Evolutionary conservation across 2,888 invertebrate genomes (phyloP), one percentile per base, ranked within the genome.

Genomic region (Apotomis turbidana): DNA sequence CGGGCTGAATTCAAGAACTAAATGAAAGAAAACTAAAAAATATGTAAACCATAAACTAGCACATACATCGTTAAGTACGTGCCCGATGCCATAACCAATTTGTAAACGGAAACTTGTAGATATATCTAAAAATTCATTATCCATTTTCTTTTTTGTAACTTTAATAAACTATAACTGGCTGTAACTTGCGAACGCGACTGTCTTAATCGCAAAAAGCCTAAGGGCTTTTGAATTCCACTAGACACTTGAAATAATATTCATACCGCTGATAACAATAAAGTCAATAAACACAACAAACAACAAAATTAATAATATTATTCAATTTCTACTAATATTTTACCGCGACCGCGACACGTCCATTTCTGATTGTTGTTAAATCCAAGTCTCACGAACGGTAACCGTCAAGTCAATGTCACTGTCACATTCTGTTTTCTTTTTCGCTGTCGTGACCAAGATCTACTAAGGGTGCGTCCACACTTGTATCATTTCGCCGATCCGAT

Each of bases 21-120:
- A 90, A 85, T 95, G 94, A 76, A 97, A 96, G 88, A 96, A 98
- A 67, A 98, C 95, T 79, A 98, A 93, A 61, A 97, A 95, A 87
- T 98, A 98, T 1, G 97, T 97, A 88, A 98, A 98, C 98, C 98
- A 98, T 94, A 98, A 96, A 74, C 97, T 97, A 15, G 98, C 97
- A 89, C 97, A 97, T 57, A 98, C 94, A 90, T 99, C 98, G 88
- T 98, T 99, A 79, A 97, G 94, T 64, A 98, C 95, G 89, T 98
- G 98, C 0, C 98, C 98, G 66, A 97, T 94, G 58, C 95, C 94
- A 86, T 96, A 97, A 0, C 95, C 95, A 15, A 96, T 75, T 79
- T 93, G 93, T 36, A 93, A 82, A 61, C 82, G 83, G 60, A 90
- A 78, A 79, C 89, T 93, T 38, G 89, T 92, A 13, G 93, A 91